Evolutionary conservation across 2,888 invertebrate genomes (phyloP), one percentile per base, ranked within the genome.

Genomic region (Unio delphinus): DNA sequence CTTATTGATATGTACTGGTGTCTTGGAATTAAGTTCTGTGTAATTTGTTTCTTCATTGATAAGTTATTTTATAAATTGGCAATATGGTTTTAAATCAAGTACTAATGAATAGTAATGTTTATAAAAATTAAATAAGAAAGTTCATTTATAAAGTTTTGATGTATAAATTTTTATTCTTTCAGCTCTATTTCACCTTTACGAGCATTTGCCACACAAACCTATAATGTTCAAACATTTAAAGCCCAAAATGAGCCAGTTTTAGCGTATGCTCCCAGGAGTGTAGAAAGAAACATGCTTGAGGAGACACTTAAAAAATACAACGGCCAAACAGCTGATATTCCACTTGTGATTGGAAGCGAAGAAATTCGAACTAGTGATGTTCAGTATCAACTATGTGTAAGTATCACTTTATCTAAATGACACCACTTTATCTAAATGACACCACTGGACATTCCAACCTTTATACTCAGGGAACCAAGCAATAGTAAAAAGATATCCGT

Each of bases 301-400:
- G 91, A 92, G 65, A 94, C 94, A 62, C 90, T 99, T 60, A 91
- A 93, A 74, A 91, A 93, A 73, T 93, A 94, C 77, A 91, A 93
- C 18, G 90, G 91, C 34, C 91, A 92, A 69, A 93, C 94, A 71
- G 94, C 95, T 86, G 98, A 99, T 80, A 93, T 99, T 73, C 99
- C 99, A 15, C 95, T 99, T 88, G 93, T 98, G n/a, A 96, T 99
- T 88, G 99, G 98, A n/a, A 94, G 95, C 80, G 93, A 98, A 90
- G 94, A 94, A 87, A 93, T 95, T 81, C 93, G 92, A 82, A 95
- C 95, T 0, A 93, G 94, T 72, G 92, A 94, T 84, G 93, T 94
- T 67, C 92, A 92, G 82, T 94, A 94, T 88, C 98, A 99, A 93
- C 94, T 93, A 45, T 80, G 80, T 75, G 89, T 89, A 78, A 80